These are phyloP conservation scores for Beaufortia kweichowensis DNA, from an alignment of 2,113 vertebrate genomes.

Conservation along the genomic window DNA sequence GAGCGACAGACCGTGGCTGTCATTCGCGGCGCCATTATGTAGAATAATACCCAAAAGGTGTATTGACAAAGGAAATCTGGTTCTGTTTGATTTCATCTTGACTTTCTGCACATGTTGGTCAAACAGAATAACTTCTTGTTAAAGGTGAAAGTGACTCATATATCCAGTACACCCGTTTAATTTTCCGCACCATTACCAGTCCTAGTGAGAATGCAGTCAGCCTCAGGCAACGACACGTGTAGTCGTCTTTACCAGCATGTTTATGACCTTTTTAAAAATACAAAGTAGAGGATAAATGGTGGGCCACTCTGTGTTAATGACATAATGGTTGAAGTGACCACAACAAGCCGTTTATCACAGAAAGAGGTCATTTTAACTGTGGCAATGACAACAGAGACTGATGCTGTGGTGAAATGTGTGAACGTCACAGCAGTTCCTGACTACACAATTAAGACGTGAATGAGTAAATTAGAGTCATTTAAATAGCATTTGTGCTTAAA, in stretches of 20 bases:
- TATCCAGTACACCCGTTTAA: conserved; percentile 70
- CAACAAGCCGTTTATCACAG: conserved; percentile 11
- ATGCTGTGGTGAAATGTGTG: background rate
- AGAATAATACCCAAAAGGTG: background rate
- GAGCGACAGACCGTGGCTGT: too few species aligned
- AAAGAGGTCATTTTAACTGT: conserved; percentile 15
- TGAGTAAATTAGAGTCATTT: background rate
- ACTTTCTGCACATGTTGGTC: background rate
- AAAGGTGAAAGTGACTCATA: conserved; percentile 63
- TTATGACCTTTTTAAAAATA: conserved; percentile 63
- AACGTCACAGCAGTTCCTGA: background rate
- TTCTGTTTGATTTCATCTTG: background rate
- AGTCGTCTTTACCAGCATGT: conserved; percentile 70
- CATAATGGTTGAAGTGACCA: conserved; percentile 21
- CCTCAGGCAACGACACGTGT: conserved; percentile 60
- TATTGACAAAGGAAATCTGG: background rate
- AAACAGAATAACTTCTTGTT: conserved; percentile 58
- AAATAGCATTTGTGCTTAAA: background rate
- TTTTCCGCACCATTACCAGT: conserved; percentile 76
- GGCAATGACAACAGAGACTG: background rate
- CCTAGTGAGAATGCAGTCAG: conserved; percentile 64
- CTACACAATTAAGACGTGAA: background rate
- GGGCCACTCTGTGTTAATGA: conserved; percentile 34
- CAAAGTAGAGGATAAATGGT: conserved; percentile 28
- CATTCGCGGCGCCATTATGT: too few species aligned